Evolutionary conservation across 2,888 invertebrate species (phyloP).

Genomic region (Drosophila anomalata): DNA sequence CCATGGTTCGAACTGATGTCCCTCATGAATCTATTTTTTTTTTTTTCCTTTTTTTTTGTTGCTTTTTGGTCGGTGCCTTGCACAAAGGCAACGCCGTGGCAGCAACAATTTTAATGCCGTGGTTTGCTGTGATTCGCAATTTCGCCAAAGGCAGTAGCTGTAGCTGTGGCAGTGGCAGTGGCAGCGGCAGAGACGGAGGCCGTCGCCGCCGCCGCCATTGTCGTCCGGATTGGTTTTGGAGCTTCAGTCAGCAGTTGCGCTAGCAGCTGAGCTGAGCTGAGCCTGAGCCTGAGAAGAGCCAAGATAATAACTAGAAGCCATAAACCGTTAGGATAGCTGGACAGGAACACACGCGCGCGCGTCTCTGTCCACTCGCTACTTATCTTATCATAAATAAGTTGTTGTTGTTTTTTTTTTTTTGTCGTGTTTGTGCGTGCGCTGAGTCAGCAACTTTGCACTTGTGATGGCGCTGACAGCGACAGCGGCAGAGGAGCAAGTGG

Average conservation of each 20-base stretch:
- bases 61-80: conserved; percentile 54
- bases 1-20: background rate
- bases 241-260: conserved; percentile 53
- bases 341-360: conserved; percentile 25
- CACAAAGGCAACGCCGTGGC: conserved; percentile 48
- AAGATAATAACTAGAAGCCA: conserved; percentile 8
- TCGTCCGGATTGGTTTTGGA: conserved; percentile 41
- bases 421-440: conserved; percentile 3
- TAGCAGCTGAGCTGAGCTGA: conserved; percentile 47
- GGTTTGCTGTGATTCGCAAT: conserved; percentile 53
- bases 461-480: conserved; percentile 9
- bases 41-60: conserved; percentile 31
- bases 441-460: background rate
- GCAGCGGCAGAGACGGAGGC: conserved; percentile 44
- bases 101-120: conserved; percentile 60
- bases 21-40: conserved; percentile 6
- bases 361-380: conserved; percentile 7
- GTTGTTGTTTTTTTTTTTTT: conserved; percentile 3
- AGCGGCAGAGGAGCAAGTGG: conserved; percentile 1
- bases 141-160: conserved; percentile 34
- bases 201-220: conserved; percentile 33
- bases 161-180: conserved; percentile 26
- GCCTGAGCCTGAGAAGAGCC: conserved; percentile 14
- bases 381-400: background rate
- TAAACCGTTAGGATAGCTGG: conserved; percentile 17